Evolutionary conservation across 1,140 invertebrate genomes (phyloP), one percentile per base, ranked within the genome.

Genomic region (Zophobas morio): DNA sequence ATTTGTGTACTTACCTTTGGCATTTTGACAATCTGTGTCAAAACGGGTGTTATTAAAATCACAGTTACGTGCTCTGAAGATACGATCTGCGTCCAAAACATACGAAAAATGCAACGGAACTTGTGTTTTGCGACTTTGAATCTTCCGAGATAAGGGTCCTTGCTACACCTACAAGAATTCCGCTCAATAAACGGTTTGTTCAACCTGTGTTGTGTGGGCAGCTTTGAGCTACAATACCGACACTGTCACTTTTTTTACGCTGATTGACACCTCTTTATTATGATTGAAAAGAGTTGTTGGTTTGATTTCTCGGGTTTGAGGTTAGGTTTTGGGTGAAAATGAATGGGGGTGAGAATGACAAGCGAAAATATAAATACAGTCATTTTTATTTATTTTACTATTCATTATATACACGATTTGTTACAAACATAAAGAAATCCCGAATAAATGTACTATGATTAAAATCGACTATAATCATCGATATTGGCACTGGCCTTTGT

Each of bases 381-480:
- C 51, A 81, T 78, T 80, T 81, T 82, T 81, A 81, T 83, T 79
- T 76, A 79, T 75, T 77, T 66, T 79, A 79, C 78, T 81, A 83
- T 77, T 79, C 63, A 74, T 70, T 82, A 82, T 82, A 74, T 81
- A 82, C 80, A 82, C 40, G 74, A 8, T 81, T 78, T 78, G 60
- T 77, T 77, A 74, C 78, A 79, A 78, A 79, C 77, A 75, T 79
- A 80, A 80, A 75, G 78, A 74, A 74, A 72, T 81, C 72, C 75
- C 73, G 66, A 71, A 74, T 77, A 57, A 51, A 74, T 76, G n/a
- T 71, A 70, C 56, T 75, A 72, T 74, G 49, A 75, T 60, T 70
- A 71, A 74, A 54, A 75, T 78, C 76, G 75, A 60, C 47, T 71
- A 20, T 20, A 70, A 75, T 76, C 37, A 75, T 78, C 78, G 77